A percentile compares a stretch with the other conserved stretches of the same genome.
Conservation (phyloP, 2,113 vertebrate species). For the Antigone vipio region DNA sequence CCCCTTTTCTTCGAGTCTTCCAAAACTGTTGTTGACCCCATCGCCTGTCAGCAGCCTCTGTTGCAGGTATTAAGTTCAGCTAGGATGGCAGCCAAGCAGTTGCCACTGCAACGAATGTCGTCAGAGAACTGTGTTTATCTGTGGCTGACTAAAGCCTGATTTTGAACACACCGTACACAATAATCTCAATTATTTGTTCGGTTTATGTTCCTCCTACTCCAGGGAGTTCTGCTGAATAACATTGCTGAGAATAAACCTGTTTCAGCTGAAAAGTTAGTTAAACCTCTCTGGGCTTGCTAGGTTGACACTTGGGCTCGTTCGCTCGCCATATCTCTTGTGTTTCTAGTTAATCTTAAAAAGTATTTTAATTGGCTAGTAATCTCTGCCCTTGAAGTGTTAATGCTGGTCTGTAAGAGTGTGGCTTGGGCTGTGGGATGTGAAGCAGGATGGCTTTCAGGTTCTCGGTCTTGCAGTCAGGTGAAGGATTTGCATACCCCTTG, state of each 20-base stretch:
- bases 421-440: background rate
- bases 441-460: background rate
- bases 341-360: background rate
- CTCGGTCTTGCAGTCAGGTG: background rate
- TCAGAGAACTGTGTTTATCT: conserved; percentile 47
- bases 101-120: conserved; percentile 30
- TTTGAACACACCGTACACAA: background rate
- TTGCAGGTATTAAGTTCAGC: conserved; percentile 53
- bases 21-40: background rate
- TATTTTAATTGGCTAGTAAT: background rate
- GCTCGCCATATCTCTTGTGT: background rate
- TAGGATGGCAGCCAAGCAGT: conserved; percentile 54
- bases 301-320: background rate
- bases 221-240: background rate
- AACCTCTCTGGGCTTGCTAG: background rate
- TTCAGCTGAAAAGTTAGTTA: background rate
- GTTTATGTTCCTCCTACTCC: background rate
- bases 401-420: background rate
- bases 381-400: background rate
- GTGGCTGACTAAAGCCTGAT: background rate
- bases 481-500: background rate
- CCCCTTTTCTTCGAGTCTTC: background rate
- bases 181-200: background rate
- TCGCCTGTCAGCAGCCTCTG: conserved; percentile 3
- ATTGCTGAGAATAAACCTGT: background rate